Evolutionary conservation across 2,113 vertebrate species (phyloP).

Genomic region (Alligator sinensis): DNA sequence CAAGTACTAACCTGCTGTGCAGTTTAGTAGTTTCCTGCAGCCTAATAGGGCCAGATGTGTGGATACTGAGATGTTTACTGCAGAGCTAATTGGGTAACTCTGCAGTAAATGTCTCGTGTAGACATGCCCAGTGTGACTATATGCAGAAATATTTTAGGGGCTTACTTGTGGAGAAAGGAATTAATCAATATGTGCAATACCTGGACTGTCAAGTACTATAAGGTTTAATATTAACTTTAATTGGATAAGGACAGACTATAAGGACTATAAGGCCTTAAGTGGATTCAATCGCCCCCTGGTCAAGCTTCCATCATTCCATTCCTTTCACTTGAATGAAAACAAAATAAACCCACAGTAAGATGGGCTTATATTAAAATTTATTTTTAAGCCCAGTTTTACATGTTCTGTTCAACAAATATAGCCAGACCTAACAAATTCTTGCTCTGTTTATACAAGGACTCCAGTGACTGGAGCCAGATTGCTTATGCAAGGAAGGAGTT

Average conservation of each 20-base stretch:
- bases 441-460: not conserved
- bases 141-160: not conserved
- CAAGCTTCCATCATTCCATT: not conserved
- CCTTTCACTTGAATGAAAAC: not conserved
- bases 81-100: too few species aligned
- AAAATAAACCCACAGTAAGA: not conserved
- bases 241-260: not conserved
- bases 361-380: not conserved
- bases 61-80: too few species aligned
- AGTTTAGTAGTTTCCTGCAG: too few species aligned
- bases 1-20: too few species aligned
- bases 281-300: not conserved
- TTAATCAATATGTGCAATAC: not conserved
- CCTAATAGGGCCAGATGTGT: too few species aligned
- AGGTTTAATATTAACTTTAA: not conserved
- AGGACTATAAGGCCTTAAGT: not conserved
- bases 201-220: not conserved
- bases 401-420: not conserved
- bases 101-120: too few species aligned
- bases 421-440: not conserved
- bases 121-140: not conserved
- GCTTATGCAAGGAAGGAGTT: constrained; percentile 35
- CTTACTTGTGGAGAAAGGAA: not conserved
- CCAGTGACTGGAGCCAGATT: constrained; percentile 47
- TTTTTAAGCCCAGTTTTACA: not conserved